Conservation (phyloP, 2,113 vertebrate species). For the Dolichotis patagonum region DNA sequence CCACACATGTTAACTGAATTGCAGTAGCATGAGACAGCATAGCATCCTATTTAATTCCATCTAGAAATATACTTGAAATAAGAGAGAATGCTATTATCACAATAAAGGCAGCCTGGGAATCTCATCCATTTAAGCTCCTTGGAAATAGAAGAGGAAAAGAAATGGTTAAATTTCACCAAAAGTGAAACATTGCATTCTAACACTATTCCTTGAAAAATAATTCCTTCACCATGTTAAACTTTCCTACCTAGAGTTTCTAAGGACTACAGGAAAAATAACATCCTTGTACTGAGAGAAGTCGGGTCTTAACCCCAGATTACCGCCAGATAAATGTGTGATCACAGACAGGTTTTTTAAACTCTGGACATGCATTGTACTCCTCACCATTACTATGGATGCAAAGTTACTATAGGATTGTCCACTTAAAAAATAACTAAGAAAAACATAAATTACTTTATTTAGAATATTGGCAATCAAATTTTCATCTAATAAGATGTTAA, state of each 20-base stretch:
- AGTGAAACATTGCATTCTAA: not conserved
- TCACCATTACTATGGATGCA: not conserved
- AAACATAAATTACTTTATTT: not conserved
- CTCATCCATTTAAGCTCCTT: not conserved
- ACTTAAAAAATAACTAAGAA: not conserved
- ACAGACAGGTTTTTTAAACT: not conserved
- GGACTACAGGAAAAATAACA: not conserved
- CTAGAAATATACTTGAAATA: not conserved
- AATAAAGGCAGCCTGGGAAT: not conserved
- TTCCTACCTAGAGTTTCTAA: not conserved
- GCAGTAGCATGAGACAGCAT: not conserved
- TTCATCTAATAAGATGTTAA: not conserved
- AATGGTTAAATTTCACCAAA: not conserved
- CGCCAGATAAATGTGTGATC: not conserved
- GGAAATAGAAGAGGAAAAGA: not conserved
- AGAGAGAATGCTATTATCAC: not conserved
- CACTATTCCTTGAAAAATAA: not conserved
- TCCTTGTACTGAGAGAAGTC: not conserved
- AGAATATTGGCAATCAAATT: not conserved
- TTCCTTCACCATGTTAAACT: not conserved
- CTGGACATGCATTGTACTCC: not conserved
- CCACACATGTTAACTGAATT: not conserved
- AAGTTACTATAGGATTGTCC: not conserved
- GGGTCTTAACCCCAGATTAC: not conserved
- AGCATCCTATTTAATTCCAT: conserved; percentile 12